Conservation (phyloP, 2,888 invertebrate species). For the Epinotia nisella region DNA sequence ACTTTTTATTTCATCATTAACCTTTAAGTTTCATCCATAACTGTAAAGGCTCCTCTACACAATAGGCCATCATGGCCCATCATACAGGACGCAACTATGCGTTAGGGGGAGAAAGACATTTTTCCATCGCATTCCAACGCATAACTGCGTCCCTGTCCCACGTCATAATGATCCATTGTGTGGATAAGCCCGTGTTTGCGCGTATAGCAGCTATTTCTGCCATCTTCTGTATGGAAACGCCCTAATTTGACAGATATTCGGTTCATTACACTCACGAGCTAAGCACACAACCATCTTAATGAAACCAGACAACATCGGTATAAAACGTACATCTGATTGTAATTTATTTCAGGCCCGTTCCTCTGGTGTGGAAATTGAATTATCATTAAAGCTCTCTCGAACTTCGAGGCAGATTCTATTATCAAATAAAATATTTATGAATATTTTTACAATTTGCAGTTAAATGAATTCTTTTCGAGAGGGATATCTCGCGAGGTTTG, state of each 20-base stretch:
- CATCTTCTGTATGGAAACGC: neutral
- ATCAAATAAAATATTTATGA: slow-evolving; percentile 52
- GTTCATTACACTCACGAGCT: slow-evolving; percentile 33
- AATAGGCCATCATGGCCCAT: too few species aligned
- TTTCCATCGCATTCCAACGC: too few species aligned
- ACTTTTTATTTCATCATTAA: too few species aligned
- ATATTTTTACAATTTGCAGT: slow-evolving; percentile 45
- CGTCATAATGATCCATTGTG: too few species aligned
- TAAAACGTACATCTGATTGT: slow-evolving; percentile 37
- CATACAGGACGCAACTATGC: too few species aligned
- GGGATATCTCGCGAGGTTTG: slow-evolving; percentile 31
- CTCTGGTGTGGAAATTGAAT: slow-evolving; percentile 50
- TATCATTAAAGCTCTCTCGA: slow-evolving; percentile 54
- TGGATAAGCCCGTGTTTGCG: too few species aligned
- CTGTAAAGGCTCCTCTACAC: too few species aligned
- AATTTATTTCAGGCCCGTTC: slow-evolving; percentile 41
- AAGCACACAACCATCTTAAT: slow-evolving; percentile 22
- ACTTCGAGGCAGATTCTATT: slow-evolving; percentile 50
- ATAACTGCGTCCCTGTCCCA: too few species aligned
- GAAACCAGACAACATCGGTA: slow-evolving; percentile 12
- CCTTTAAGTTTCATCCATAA: too few species aligned
- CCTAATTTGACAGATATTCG: neutral
- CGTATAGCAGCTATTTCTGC: too few species aligned
- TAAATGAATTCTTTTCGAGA: slow-evolving; percentile 36
- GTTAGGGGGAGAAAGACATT: too few species aligned